Evolutionary conservation across 2,888 invertebrate genomes (phyloP), one percentile per base, ranked within the genome.

Genomic region (Oeneis ivallda): DNA sequence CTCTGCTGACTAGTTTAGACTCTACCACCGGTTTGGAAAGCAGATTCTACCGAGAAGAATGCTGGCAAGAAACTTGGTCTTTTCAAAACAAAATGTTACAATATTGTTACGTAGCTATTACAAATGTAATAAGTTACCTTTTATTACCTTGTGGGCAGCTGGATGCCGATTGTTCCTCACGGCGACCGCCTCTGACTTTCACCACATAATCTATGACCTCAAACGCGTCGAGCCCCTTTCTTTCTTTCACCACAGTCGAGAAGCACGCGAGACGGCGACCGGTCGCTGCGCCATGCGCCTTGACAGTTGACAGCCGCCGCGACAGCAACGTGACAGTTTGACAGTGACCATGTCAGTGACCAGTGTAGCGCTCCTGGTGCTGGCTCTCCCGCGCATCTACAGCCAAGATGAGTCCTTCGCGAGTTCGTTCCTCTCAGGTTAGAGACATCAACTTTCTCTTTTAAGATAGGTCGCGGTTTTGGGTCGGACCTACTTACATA

Each of bases 351-450:
- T 87, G 87, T 80, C 79, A 79, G 84, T 80, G 82, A 71, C 75
- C 64, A 60, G 60, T 70, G 75, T 79, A 68, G 64, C 83, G 52
- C 69, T 85, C 41, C 69, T 81, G 67, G 57, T 84, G 60, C 70
- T 85, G 34, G 73, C 85, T 65, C 76, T 78, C 56, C 76, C 81
- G 53, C 76, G 75, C 32, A 70, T 79, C 71, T 72, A 75, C 69
- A 82, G 87, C 70, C 93, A 95, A 88, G 96, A 96, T 82, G 96
- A 96, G 75, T 96, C 96, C 59, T 92, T 96, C 80, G 95, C 96
- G 70, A 95, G 96, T 78, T 96, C 96, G 79, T 95, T 96, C 84
- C 92, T 97, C 64, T 96, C 96, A 87, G 96, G 96, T 96, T 49
- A 69, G 65, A 15, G 56, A 50, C 6, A n/a, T 10, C n/a, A 62